phyloP scores from a whole-genome alignment of 2,888 invertebrate genomes.

The Megalurothrips usitatus region DNA sequence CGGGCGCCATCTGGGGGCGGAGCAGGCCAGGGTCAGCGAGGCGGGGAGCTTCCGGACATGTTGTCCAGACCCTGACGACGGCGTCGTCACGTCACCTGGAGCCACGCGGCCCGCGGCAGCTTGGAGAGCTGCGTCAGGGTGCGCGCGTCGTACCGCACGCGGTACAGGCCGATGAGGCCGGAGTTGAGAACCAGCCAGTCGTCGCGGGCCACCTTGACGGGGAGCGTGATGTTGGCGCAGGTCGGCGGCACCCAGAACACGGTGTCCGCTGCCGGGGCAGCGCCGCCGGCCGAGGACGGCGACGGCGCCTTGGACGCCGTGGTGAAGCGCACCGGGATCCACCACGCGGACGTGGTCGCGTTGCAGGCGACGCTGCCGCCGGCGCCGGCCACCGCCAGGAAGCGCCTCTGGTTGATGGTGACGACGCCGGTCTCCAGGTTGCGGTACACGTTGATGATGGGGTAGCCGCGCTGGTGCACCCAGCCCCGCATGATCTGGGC shows the following conservation, averaged over 20 bases:
- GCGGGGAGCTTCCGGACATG: too few relatives aligned
- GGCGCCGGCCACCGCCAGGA: not conserved
- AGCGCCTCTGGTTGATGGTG: not conserved
- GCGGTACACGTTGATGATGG: not conserved
- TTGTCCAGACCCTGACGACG: too few relatives aligned
- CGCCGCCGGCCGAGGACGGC: not conserved
- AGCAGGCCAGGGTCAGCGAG: too few relatives aligned
- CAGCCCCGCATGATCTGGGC: not conserved
- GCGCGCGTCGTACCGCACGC: not conserved
- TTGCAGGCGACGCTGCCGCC: not conserved
- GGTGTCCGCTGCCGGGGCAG: not conserved
- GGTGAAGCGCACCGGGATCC: not conserved
- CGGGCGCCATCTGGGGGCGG: not conserved
- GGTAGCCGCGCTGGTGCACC: not conserved
- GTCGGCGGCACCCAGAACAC: constrained; percentile 20
- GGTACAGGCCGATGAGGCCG: not conserved
- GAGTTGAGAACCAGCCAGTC: not conserved
- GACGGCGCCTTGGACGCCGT: not conserved
- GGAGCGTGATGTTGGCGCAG: constrained; percentile 10
- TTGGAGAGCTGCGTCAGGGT: not conserved
- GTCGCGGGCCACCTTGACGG: constrained; percentile 1
- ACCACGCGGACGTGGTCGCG: not conserved
- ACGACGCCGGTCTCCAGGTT: constrained; percentile 9
- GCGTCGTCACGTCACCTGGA: not conserved
- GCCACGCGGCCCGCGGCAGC: not conserved